Conservation (phyloP, 2,797 vertebrate genomes). For the Huso huso region DNA sequence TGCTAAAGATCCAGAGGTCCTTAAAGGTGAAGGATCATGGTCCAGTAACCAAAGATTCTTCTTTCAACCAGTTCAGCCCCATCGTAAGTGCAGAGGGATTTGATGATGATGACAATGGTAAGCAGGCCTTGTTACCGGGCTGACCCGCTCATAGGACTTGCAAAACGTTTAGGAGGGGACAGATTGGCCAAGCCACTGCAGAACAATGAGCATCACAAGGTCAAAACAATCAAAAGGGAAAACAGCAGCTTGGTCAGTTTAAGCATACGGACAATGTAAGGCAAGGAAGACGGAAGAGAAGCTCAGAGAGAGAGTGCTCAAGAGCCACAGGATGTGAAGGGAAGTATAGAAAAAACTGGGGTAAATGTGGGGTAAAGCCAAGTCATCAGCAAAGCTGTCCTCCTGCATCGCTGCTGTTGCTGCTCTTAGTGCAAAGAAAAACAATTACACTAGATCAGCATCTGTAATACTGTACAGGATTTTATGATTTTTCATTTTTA, state of each 20-base stretch:
- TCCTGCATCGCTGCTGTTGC: constrained; percentile 90
- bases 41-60: constrained; percentile 53
- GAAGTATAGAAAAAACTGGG: constrained; percentile 49
- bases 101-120: constrained; percentile 61
- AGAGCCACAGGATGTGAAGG: constrained; percentile 57
- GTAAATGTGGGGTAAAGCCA: constrained; percentile 56
- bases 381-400: constrained; percentile 81
- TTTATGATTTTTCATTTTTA: too few relatives aligned
- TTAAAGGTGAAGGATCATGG: constrained; percentile 51
- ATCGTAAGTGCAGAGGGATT: constrained; percentile 94
- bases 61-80: constrained; percentile 87
- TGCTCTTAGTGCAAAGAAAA: constrained; percentile 84
- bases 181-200: constrained; percentile 50
- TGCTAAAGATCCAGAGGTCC: constrained; percentile 57
- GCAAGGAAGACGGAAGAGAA: constrained; percentile 60
- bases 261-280: constrained; percentile 54
- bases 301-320: constrained; percentile 51
- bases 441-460: constrained; percentile 19
- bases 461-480: too few relatives aligned
- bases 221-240: constrained; percentile 62
- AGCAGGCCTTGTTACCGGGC: constrained; percentile 47
- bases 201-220: constrained; percentile 50
- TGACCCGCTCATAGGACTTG: constrained; percentile 48
- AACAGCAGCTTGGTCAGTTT: constrained; percentile 46
- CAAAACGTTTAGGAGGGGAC: constrained; percentile 50